Percentiles rank a stretch among this genome's conserved stretches.
Conservation (phyloP, 2,113 vertebrate species). For the Sapajus apella region DNA sequence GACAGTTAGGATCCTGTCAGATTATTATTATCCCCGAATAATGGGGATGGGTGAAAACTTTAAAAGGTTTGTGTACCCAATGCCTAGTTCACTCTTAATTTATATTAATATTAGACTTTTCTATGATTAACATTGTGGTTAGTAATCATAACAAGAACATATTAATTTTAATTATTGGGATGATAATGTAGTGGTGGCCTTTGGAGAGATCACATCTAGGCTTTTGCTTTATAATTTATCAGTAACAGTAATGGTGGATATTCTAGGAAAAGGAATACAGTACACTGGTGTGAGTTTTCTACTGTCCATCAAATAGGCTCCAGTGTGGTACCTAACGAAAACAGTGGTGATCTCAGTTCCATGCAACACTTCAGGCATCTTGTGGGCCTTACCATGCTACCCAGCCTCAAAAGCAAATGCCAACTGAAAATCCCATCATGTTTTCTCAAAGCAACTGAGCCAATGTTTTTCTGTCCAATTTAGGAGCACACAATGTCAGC, state of each 20-base stretch:
- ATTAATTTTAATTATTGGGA: neutral
- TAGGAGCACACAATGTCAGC: neutral
- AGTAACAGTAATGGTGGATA: neutral
- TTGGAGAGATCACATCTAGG: neutral
- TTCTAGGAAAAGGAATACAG: neutral
- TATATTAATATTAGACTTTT: neutral
- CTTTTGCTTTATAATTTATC: constrained; percentile 1
- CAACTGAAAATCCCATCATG: neutral
- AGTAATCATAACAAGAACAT: neutral
- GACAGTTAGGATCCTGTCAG: neutral
- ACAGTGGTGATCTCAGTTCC: neutral
- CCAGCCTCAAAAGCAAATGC: neutral
- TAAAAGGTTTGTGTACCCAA: neutral
- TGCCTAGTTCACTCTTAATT: neutral
- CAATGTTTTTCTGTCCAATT: neutral
- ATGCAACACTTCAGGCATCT: neutral
- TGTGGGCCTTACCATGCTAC: neutral
- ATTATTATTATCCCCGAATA: neutral
- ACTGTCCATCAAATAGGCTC: neutral
- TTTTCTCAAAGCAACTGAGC: neutral
- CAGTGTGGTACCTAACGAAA: neutral
- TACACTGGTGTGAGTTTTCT: accelerated
- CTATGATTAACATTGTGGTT: neutral
- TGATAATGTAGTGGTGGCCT: neutral
- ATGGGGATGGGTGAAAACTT: neutral